Percentiles rank a stretch among this genome's conserved stretches.
phyloP scores from a whole-genome alignment of 1,140 invertebrate genomes.

The Venustaconcha ellipsiformis region DNA sequence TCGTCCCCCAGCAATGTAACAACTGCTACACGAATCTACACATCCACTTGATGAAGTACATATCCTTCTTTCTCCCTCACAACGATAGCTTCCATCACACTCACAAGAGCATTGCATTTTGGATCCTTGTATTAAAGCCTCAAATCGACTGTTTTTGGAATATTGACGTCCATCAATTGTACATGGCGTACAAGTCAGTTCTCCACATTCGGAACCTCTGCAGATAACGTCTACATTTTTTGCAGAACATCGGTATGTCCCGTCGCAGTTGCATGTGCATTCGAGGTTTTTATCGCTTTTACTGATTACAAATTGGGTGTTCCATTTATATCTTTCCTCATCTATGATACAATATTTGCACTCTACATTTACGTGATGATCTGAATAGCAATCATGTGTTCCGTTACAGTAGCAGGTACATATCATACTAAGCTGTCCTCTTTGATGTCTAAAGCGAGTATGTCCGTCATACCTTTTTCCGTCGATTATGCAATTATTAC shows the following conservation, averaged over 20 bases:
- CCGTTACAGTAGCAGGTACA: constrained; percentile 30
- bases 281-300: constrained; percentile 4
- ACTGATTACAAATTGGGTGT: constrained; percentile 9
- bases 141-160: constrained; percentile 8
- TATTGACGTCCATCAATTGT: constrained; percentile 7
- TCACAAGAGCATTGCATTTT: constrained; percentile 23
- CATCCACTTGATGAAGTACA: constrained; percentile 9
- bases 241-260: constrained; percentile 3
- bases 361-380: neutral
- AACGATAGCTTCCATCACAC: constrained; percentile 13
- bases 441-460: constrained; percentile 5
- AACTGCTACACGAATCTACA: constrained; percentile 10
- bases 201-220: neutral
- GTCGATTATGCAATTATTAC: constrained; percentile 16
- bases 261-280: constrained; percentile 21
- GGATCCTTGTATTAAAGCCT: neutral
- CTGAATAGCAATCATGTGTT: constrained; percentile 3
- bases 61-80: neutral
- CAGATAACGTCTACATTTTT: neutral
- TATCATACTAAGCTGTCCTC: neutral
- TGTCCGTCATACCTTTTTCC: constrained; percentile 24
- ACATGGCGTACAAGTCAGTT: constrained; percentile 11
- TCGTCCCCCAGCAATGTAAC: constrained; percentile 12
- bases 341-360: constrained; percentile 18
- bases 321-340: constrained; percentile 5